Base-by-base conservation (phyloP, 64 coral and sea anemone genomes). In the Cladopsammia gracilis region DNA sequence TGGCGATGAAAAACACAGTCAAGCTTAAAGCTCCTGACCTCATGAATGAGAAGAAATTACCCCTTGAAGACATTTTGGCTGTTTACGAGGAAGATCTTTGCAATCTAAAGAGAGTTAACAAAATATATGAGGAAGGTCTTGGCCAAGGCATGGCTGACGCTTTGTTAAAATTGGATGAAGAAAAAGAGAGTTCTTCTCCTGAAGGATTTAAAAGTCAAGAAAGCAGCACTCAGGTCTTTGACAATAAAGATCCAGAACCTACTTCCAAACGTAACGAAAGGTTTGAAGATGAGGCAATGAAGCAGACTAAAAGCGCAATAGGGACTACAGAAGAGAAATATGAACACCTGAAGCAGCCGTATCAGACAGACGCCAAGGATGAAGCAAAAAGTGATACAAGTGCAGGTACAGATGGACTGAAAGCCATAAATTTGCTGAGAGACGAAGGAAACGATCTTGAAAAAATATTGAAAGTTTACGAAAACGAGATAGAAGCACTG, bases 31-130 rank as follows among this genome's bases (percentile, higher is more conserved):
- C 86, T 18, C 47, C 70, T 60, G 53, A 75, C 5, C 19, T 88
- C 24, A 75, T 88, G 69, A 58, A 61, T 9, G 13, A 34, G 16
- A 14, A 59, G 0, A 73, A 62, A 11, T 16, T 59, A 45, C 71
- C 86, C 3, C 42, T 76, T 10, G 25, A 89, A 89, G 71, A 89
- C 25, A 61, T 76, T 42, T 43, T 89, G 56, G 53, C 56, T 23
- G 62, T 10, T 19, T 89, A 89, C 26, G 86, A 89, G 45, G 7
- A 89, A 75, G 86, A 76, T 64, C 86, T 89, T 89, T 75, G 26
- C 24, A 22, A 11, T 23, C 71, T 89, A 0, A 74, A 43, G 42
- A 89, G 73, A 24, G 86, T 54, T 54, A 76, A 56, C 48, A 76
- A 61, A 61, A 22, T 54, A 56, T 62, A 48, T 46, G 48, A 34